Evolutionary conservation across 1,140 invertebrate species (phyloP), one percentile per base, ranked within the genome.

Genomic region (Caenorhabditis tropicalis): DNA sequence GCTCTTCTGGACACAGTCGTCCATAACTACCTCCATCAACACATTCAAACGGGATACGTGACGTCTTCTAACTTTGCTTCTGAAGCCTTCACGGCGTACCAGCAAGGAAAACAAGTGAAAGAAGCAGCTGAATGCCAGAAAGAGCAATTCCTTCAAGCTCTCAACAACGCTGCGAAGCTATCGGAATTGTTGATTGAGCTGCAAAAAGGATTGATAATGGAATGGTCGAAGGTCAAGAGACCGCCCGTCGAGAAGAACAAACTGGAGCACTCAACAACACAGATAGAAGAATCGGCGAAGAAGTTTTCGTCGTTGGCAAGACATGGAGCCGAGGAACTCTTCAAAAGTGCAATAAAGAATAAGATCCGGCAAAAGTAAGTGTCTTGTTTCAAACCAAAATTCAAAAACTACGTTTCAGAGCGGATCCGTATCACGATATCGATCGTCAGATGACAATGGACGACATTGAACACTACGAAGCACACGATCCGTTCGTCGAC

Each of bases 401-500:
- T 9, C 51, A 46, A 36, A 33, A 79, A 51, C 82, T 16, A 39
- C 31, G 9, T 85, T 85, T 81, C 53, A 85, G 84, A 16, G 79
- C 88, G 85, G 36, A 88, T 87, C 60, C 58, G 60, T 60, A 89
- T 88, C 65, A 74, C 43, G 29, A 74, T 39, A 49, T 91, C 12
- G 89, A 89, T 60, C 49, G 86, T 24, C 82, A 82, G 6, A 88
- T 91, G 43, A 79, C 74, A 46, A 46, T 91, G 39, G 84, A 60
- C 24, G 88, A 96, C 94, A 95, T 96, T 86, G 95, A 96, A 91
- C 94, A 94, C 81, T 96, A 95, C 91, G 96, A 98, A 93, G 95
- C 95, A 1, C 95, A 95, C 88, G 96, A 97, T 92, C 95, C 96
- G 4, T 98, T 96, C 92, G 94, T 94, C 29, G 95, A 96, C 91